A percentile compares a stretch with the other conserved stretches of the same genome.
Evolutionary conservation across 2,113 vertebrate genomes (phyloP).

Genomic region (Engystomops pustulosus): DNA sequence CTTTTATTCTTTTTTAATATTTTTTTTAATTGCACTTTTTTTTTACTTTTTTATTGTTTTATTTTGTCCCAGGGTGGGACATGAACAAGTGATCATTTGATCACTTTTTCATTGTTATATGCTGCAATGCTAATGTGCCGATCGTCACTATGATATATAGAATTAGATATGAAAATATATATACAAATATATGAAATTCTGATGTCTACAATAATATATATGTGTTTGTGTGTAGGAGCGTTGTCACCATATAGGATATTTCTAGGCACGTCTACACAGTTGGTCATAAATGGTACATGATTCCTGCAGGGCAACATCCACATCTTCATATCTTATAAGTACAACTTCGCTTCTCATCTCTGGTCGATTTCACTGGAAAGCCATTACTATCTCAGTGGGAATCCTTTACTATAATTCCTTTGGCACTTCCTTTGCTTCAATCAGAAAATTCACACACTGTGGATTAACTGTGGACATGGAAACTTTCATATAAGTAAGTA

Average conservation of each 20-base stretch:
- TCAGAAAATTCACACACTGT: slow-evolving; percentile 33
- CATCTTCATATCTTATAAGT: not conserved
- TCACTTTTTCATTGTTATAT: too few species aligned
- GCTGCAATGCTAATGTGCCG: too few species aligned
- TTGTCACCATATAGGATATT: not conserved
- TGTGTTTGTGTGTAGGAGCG: too few species aligned
- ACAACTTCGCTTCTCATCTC: slow-evolving; percentile 6
- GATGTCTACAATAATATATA: too few species aligned
- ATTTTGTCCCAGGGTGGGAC: too few species aligned
- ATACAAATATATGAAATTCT: too few species aligned
- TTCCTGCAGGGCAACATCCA: not conserved
- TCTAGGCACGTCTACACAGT: not conserved
- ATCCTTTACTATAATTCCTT: not conserved
- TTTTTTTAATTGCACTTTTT: too few species aligned
- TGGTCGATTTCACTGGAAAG: slow-evolving; percentile 32
- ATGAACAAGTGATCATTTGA: too few species aligned
- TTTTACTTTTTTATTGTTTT: too few species aligned
- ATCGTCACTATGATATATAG: too few species aligned
- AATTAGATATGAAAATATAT: too few species aligned
- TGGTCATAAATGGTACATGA: not conserved
- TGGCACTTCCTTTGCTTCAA: slow-evolving; percentile 35
- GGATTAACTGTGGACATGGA: slow-evolving; percentile 21
- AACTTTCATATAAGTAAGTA: slow-evolving; percentile 10
- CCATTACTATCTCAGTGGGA: slow-evolving; percentile 48
- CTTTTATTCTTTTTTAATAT: too few species aligned